phyloP scores from a whole-genome alignment of 2,797 vertebrate species.

The Danio jaintianensis region DNA sequence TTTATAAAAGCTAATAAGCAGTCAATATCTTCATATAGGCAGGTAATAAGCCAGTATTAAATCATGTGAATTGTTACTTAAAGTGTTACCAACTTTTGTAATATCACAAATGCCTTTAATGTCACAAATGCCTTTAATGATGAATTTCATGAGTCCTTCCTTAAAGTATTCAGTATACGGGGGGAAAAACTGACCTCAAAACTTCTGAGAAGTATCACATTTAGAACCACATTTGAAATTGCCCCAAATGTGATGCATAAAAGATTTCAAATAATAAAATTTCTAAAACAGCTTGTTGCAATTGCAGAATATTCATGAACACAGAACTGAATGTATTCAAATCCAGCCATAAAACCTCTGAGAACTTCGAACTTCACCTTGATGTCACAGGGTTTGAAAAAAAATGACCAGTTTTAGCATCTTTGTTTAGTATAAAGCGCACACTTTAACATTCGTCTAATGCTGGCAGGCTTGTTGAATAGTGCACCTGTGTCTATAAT shows the following conservation, averaged over 20 bases:
- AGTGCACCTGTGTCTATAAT: constrained; percentile 64
- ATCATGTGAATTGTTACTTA: too few species aligned
- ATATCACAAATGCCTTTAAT: neutral
- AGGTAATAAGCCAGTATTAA: too few species aligned
- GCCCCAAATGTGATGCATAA: neutral
- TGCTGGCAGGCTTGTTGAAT: constrained; percentile 52
- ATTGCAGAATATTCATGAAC: neutral
- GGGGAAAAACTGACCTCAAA: neutral
- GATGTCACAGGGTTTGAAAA: neutral
- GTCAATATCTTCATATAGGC: too few species aligned
- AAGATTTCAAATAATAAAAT: too few species aligned
- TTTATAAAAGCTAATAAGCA: too few species aligned
- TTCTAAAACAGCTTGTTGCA: too few species aligned
- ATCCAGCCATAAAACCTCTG: neutral
- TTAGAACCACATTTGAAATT: neutral
- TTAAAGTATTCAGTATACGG: neutral
- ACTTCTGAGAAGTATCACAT: neutral
- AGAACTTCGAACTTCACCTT: constrained; percentile 12
- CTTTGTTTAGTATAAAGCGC: constrained; percentile 40
- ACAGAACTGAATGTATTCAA: neutral
- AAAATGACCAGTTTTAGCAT: constrained; percentile 22
- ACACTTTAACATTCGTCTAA: constrained; percentile 36
- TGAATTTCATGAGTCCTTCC: neutral
- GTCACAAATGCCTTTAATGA: neutral
- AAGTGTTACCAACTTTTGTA: neutral